A percentile compares a stretch with the other conserved stretches of the same genome.
Conservation (phyloP, 2,113 vertebrate species). For the Campylomormyrus tamandua region DNA sequence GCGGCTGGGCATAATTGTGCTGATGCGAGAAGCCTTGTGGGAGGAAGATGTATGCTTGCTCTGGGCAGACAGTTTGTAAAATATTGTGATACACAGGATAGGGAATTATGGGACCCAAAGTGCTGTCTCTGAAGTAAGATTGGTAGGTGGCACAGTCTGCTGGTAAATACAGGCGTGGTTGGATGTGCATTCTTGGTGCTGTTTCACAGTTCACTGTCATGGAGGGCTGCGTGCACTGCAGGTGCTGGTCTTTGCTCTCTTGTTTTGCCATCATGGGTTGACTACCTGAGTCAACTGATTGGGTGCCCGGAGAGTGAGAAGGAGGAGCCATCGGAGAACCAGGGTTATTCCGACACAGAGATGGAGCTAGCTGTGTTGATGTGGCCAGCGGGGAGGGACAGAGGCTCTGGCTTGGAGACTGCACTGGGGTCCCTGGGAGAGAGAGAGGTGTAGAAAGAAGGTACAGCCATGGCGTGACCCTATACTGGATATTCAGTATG, state of each 20-base stretch:
- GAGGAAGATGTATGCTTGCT: neutral
- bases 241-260: slow-evolving; percentile 2
- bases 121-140: neutral
- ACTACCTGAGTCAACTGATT: slow-evolving; percentile 30
- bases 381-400: slow-evolving; percentile 47
- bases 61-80: slow-evolving; percentile 13
- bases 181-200: slow-evolving; percentile 10
- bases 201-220: slow-evolving; percentile 18
- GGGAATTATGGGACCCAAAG: slow-evolving; percentile 12
- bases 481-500: neutral
- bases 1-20: slow-evolving; percentile 16
- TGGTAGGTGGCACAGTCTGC: neutral
- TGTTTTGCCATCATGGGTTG: slow-evolving; percentile 25
- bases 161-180: neutral
- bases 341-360: slow-evolving; percentile 32
- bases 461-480: neutral
- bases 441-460: neutral
- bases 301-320: slow-evolving; percentile 35
- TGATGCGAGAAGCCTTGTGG: neutral
- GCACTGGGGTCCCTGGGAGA: slow-evolving; percentile 43
- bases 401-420: slow-evolving; percentile 46
- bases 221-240: slow-evolving; percentile 17
- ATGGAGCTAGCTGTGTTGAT: slow-evolving; percentile 10
- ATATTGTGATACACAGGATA: slow-evolving; percentile 16
- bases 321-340: slow-evolving; percentile 45